Percentiles rank a stretch among this genome's conserved stretches.
These are phyloP conservation scores for Ptiloglossa arizonensis DNA, from an alignment of 1,140 invertebrate species.

Conservation along the genomic window DNA sequence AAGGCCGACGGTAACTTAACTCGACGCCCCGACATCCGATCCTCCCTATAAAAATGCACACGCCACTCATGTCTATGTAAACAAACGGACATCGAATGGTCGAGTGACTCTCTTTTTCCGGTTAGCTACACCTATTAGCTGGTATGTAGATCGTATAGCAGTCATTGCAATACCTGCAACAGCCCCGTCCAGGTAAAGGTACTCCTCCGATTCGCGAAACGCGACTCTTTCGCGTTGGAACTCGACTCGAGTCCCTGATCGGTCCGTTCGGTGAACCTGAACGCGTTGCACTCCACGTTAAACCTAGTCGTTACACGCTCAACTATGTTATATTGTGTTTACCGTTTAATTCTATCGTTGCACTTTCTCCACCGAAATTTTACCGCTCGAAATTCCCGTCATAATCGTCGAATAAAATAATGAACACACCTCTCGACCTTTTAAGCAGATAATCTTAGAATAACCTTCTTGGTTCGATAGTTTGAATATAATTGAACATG, in stretches of 20 bases:
- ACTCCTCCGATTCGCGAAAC: slow-evolving; percentile 46
- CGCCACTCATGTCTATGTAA: slow-evolving; percentile 53
- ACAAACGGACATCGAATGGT: slow-evolving; percentile 58
- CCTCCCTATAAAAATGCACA: slow-evolving; percentile 55
- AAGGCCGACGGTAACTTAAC: slow-evolving; percentile 49
- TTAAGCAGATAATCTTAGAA: too few relatives aligned
- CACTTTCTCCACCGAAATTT: not conserved
- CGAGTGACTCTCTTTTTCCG: slow-evolving; percentile 58
- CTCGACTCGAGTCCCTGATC: slow-evolving; percentile 34
- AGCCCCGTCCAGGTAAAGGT: slow-evolving; percentile 22
- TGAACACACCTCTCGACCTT: too few relatives aligned
- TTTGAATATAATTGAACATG: too few relatives aligned
- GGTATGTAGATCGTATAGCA: slow-evolving; percentile 56
- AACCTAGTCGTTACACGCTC: slow-evolving; percentile 13
- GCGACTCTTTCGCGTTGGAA: slow-evolving; percentile 52
- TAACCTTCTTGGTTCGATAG: too few relatives aligned
- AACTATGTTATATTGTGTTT: not conserved
- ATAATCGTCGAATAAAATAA: too few relatives aligned
- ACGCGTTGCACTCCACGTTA: slow-evolving; percentile 19
- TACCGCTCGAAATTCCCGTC: too few relatives aligned
- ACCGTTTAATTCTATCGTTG: too few relatives aligned
- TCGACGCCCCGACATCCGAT: slow-evolving; percentile 52
- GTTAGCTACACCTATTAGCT: slow-evolving; percentile 57
- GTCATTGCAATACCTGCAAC: slow-evolving; percentile 45
- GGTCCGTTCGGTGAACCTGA: slow-evolving; percentile 43